These are phyloP conservation scores for Polietes domitor DNA, from an alignment of 2,888 invertebrate species.

Conservation along the genomic window DNA sequence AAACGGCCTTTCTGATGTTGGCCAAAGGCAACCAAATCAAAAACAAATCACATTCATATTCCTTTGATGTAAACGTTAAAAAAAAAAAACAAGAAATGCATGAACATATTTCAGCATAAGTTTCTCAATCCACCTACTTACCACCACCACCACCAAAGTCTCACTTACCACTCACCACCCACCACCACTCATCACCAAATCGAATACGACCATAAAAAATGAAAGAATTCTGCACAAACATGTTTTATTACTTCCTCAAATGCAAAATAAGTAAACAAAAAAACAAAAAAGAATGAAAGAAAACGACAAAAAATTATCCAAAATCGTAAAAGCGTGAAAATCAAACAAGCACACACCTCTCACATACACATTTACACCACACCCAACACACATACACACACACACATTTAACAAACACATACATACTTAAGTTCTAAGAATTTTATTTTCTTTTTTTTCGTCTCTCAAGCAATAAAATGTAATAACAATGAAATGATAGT, in stretches of 20 bases:
- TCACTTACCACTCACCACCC: neutral
- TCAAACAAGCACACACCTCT: conserved; percentile 5
- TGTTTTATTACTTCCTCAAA: conserved; percentile 15
- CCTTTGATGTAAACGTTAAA: conserved; percentile 47
- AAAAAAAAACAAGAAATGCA: conserved; percentile 38
- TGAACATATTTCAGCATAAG: conserved; percentile 58
- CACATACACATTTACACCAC: conserved; percentile 14
- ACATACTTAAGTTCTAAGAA: conserved; percentile 25
- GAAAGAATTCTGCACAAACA: conserved; percentile 9
- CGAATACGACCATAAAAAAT: neutral
- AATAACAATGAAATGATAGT: conserved; percentile 15
- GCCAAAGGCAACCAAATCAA: conserved; percentile 25
- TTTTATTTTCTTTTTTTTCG: conserved; percentile 35
- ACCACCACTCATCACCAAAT: neutral
- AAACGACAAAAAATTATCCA: neutral
- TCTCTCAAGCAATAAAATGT: neutral
- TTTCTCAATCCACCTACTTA: neutral
- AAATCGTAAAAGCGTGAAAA: conserved; percentile 11
- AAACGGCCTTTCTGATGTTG: conserved; percentile 25
- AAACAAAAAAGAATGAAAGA: conserved; percentile 6
- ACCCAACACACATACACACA: conserved; percentile 25
- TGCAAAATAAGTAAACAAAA: neutral
- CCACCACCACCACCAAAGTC: neutral
- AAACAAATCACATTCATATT: conserved; percentile 35
- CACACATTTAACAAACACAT: conserved; percentile 27